Evolutionary conservation across 2,113 vertebrate species (phyloP).

Genomic region (Mustelus asterias): DNA sequence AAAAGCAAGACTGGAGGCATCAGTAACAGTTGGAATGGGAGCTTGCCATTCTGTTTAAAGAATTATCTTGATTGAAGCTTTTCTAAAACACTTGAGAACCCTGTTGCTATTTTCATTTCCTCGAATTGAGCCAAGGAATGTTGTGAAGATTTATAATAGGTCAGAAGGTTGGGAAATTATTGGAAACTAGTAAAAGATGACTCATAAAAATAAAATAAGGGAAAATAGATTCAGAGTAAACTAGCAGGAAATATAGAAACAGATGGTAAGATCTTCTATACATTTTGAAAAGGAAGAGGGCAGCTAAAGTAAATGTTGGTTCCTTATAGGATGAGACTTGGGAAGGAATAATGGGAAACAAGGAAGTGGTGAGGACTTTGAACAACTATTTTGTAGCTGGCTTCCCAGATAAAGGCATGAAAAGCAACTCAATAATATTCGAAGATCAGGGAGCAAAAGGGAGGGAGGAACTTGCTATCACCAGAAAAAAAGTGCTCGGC

Average conservation of each 20-base stretch:
- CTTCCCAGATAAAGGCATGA: not conserved
- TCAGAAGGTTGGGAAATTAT: not conserved
- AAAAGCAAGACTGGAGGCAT: not conserved
- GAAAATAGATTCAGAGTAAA: not conserved
- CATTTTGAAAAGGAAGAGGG: not conserved
- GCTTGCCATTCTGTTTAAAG: not conserved
- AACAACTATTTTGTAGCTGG: not conserved
- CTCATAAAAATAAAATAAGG: not conserved
- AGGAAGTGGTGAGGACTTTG: not conserved
- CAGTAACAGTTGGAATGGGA: not conserved
- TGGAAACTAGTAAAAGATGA: not conserved
- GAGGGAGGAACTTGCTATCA: not conserved
- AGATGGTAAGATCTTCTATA: not conserved
- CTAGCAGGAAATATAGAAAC: not conserved
- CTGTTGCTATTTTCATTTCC: not conserved
- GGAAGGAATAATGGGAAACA: not conserved
- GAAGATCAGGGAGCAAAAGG: not conserved
- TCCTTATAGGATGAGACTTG: not conserved
- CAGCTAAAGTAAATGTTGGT: not conserved
- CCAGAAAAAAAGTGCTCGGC: not conserved
- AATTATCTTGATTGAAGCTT: not conserved
- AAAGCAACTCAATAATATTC: not conserved
- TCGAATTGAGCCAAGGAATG: not conserved
- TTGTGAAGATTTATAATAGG: not conserved
- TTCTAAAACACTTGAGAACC: not conserved